Percentiles rank a stretch among this genome's conserved stretches.
Conservation (phyloP, 2,888 invertebrate species). For the Sipha maydis region DNA sequence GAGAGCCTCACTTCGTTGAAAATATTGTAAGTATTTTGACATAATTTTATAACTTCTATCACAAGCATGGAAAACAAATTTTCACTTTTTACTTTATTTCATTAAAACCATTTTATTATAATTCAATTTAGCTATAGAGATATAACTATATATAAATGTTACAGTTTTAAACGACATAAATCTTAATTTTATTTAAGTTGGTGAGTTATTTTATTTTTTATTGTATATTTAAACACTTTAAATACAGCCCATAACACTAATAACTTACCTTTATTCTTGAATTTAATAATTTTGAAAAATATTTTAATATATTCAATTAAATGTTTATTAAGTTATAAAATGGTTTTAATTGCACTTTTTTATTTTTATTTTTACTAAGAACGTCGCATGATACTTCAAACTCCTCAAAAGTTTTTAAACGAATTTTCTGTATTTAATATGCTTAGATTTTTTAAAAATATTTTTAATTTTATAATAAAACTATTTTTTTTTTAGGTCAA, state of each 20-base stretch:
- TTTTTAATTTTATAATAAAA: slow-evolving; percentile 6
- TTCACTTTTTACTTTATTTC: no score
- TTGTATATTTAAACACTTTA: background rate
- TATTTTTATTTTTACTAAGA: background rate
- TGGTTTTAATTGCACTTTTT: slow-evolving; percentile 47
- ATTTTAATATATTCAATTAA: slow-evolving; percentile 37
- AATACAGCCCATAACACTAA: background rate
- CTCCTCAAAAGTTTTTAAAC: background rate
- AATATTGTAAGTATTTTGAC: slow-evolving; percentile 81
- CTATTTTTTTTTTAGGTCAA: background rate
- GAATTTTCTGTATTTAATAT: background rate
- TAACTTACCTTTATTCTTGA: background rate
- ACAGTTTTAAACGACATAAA: background rate
- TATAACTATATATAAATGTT: background rate
- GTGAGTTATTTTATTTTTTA: background rate
- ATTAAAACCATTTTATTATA: background rate
- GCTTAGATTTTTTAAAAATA: background rate
- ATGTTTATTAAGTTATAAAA: background rate
- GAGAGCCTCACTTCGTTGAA: slow-evolving; percentile 80
- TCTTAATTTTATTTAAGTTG: background rate
- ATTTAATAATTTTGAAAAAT: slow-evolving; percentile 20
- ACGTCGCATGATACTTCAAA: background rate
- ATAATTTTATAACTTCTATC: background rate
- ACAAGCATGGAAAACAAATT: background rate
- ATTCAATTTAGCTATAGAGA: background rate